Evolutionary conservation across 2,797 vertebrate genomes (phyloP).

Genomic region (Carduelis carduelis): DNA sequence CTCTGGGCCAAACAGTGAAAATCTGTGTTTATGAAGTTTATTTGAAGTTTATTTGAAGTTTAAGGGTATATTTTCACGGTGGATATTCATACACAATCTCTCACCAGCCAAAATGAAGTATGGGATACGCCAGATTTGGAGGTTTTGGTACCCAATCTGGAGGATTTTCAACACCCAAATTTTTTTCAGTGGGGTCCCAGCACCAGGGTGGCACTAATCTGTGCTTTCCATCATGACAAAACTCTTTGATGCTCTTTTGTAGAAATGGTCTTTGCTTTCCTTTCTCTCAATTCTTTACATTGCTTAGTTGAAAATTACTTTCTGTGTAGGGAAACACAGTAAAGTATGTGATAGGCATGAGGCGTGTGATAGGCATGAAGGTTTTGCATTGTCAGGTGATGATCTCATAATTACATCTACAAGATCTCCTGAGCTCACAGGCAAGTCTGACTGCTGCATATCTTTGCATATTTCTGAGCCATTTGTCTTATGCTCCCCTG

Average conservation of each 20-base stretch:
- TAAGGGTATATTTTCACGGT: not conserved
- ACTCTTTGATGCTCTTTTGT: not conserved
- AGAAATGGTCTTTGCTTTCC: not conserved
- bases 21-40: not conserved
- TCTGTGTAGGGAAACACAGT: not conserved
- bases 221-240: not conserved
- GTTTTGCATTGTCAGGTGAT: not conserved
- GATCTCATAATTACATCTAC: not conserved
- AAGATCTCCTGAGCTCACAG: not conserved
- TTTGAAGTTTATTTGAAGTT: not conserved
- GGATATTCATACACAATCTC: not conserved
- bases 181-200: not conserved
- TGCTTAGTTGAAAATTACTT: not conserved
- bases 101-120: not conserved
- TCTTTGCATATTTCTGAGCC: not conserved
- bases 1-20: not conserved
- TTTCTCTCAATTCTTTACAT: not conserved
- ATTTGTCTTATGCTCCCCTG: not conserved
- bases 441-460: not conserved
- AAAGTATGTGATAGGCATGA: not conserved
- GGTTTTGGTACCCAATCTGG: not conserved
- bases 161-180: not conserved
- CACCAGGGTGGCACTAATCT: not conserved
- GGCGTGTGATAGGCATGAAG: not conserved
- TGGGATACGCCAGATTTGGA: not conserved